Evolutionary conservation across 2,888 invertebrate genomes (phyloP), one percentile per base, ranked within the genome.

Genomic region (Acholoe squamosa): DNA sequence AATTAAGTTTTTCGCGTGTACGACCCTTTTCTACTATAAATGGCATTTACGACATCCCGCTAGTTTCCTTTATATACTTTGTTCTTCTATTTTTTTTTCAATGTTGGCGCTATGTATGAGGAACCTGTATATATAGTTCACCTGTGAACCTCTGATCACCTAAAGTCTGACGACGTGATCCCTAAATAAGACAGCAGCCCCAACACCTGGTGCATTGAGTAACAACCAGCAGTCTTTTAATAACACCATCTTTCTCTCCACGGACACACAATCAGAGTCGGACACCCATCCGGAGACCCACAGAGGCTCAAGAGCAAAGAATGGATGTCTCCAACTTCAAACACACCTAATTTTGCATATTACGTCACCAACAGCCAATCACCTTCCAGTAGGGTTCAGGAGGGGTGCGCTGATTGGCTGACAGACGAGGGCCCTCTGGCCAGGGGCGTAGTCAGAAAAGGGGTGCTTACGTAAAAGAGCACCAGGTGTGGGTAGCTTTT

Each of bases 151-250:
- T 43, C 43, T 43, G 43, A 43, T 43, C 43, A 43, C 43, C 43
- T 43, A 43, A 43, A 43, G 10, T 3, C 5, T 43, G 43, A 43
- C 43, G 10, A 43, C 5, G 43, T 7, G 43, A 43, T 43, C 43
- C 43, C 43, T 43, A 43, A 43, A 43, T 43, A 43, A 43, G 43
- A n/a, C 61, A n/a, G 12, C 61, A n/a, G 61, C 19, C 3, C 34
- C n/a, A 84, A 34, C 84, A 84, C 84, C 84, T 84, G 84, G 33
- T 51, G 28, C 22, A 43, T 84, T 84, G 84, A 28, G 84, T 84
- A 84, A 84, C 84, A 84, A 34, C 43, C 84, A 22, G n/a, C 19
- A 84, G 43, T n/a, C 84, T 84, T 84, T 84, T 84, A 84, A 84
- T 51, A 84, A 25, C 71, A 71, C 71, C 31, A 14, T 16, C 31